Evolutionary conservation across 64 coral and sea anemone species (phyloP).

Genomic region (Pachyseris speciosa): DNA sequence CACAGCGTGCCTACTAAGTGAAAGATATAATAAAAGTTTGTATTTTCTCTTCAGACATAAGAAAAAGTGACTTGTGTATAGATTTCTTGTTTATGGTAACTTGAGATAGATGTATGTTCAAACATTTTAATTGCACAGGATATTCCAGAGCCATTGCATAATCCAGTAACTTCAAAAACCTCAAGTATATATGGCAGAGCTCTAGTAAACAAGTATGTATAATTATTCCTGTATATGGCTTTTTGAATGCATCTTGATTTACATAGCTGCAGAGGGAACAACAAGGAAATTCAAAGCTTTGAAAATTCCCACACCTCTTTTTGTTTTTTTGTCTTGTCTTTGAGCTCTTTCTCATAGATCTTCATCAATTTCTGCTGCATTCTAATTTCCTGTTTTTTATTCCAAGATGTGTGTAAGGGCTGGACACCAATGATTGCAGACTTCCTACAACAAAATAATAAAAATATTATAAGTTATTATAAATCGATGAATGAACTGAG

Average conservation of each 20-base stretch:
- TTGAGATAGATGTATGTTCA: no score
- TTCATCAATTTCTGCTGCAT: slow-evolving; percentile 86
- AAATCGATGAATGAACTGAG: no score
- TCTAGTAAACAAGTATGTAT: not conserved
- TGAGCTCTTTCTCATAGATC: slow-evolving; percentile 88
- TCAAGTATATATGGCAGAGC: not conserved
- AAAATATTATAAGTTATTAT: not conserved
- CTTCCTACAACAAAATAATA: slow-evolving; percentile 59
- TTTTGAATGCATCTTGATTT: not conserved
- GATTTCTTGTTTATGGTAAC: no score
- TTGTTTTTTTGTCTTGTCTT: slow-evolving; percentile 78
- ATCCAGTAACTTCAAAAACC: no score
- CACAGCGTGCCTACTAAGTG: no score
- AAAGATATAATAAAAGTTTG: no score
- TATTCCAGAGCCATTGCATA: no score
- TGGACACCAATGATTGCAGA: slow-evolving; percentile 83
- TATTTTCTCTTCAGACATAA: no score
- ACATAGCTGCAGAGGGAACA: no score
- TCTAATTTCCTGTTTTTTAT: slow-evolving; percentile 83
- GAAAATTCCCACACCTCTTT: slow-evolving; percentile 68
- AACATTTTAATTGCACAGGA: no score
- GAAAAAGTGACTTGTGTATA: no score
- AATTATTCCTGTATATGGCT: no score
- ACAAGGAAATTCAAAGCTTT: not conserved
- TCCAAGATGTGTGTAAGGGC: slow-evolving; percentile 87